Percentiles rank a stretch among this genome's conserved stretches.
phyloP scores from a whole-genome alignment of 2,113 vertebrate species.

The Nothobranchius kuhntae region DNA sequence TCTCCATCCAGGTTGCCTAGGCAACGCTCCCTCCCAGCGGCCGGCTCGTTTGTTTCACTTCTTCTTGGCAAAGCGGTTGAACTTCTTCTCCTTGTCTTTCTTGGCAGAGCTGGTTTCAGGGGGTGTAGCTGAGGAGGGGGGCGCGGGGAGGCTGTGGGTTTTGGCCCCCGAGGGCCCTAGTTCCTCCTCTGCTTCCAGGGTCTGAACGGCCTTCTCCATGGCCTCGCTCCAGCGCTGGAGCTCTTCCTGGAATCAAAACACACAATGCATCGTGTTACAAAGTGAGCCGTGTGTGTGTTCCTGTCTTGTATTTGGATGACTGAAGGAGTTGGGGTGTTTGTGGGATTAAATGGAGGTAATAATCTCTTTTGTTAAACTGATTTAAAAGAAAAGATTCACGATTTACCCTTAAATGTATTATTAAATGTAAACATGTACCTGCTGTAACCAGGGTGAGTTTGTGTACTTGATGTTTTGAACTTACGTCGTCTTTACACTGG shows the following conservation, averaged over 20 bases:
- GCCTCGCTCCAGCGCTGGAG: conserved; percentile 89
- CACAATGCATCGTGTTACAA: conserved; percentile 16
- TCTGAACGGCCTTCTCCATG: conserved; percentile 82
- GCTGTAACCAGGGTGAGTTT: no score
- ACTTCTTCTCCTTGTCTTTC: conserved; percentile 94
- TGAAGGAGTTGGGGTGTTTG: not conserved
- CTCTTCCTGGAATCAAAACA: conserved; percentile 83
- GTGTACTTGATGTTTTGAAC: conserved; percentile 19
- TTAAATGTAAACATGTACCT: no score
- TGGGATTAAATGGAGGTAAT: conserved; percentile 9
- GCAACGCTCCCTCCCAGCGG: conserved; percentile 16
- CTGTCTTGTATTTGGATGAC: not conserved
- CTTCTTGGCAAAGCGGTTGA: conserved; percentile 92
- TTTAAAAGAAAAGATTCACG: not conserved
- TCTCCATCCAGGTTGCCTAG: conserved; percentile 51
- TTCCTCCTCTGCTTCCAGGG: conserved; percentile 79
- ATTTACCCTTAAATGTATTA: not conserved
- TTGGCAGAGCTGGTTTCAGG: conserved; percentile 84
- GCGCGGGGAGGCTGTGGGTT: conserved; percentile 85
- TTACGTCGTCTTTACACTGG: conserved; percentile 96
- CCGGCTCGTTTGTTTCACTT: conserved; percentile 77
- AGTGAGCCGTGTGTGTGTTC: conserved; percentile 7
- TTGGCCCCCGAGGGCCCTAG: conserved; percentile 80
- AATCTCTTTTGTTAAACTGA: no score
- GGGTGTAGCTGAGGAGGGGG: conserved; percentile 58